A percentile compares a stretch with the other conserved stretches of the same genome.
phyloP scores from a whole-genome alignment of 1,140 invertebrate species.

The Zaprionus tsacasi region DNA sequence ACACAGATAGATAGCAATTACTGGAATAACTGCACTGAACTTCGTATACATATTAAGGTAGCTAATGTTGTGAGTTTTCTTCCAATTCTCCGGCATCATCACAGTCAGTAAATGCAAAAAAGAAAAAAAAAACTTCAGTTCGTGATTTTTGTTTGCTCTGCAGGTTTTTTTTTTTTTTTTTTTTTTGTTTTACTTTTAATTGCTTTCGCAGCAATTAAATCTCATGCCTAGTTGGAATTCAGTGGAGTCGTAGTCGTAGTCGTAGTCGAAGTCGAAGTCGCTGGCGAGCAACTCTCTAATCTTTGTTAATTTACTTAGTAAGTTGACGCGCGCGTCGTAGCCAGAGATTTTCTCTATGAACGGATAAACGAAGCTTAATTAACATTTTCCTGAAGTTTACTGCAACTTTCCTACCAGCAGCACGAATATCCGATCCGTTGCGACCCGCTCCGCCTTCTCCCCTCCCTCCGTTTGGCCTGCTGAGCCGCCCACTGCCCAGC shows the following conservation, averaged over 20 bases:
- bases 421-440: neutral
- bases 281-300: constrained; percentile 27
- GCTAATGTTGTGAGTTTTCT: neutral
- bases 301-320: constrained; percentile 23
- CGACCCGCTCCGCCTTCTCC: neutral
- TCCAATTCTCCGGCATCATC: neutral
- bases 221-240: constrained; percentile 8
- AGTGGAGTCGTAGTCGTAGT: neutral
- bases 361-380: constrained; percentile 71
- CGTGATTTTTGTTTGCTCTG: constrained; percentile 6
- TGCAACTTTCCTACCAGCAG: constrained; percentile 26
- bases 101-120: neutral
- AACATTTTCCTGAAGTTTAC: constrained; percentile 64
- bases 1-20: neutral
- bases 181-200: constrained; percentile 9
- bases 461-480: neutral
- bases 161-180: neutral
- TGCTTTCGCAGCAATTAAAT: constrained; percentile 23
- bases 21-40: neutral
- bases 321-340: constrained; percentile 13
- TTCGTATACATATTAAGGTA: neutral
- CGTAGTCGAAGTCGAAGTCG: neutral
- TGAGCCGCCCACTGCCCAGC: constrained; percentile 19
- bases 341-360: constrained; percentile 30
- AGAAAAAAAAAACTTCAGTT: neutral